These are phyloP conservation scores for Musca vetustissima DNA, from an alignment of 1,140 invertebrate genomes.

Conservation along the genomic window DNA sequence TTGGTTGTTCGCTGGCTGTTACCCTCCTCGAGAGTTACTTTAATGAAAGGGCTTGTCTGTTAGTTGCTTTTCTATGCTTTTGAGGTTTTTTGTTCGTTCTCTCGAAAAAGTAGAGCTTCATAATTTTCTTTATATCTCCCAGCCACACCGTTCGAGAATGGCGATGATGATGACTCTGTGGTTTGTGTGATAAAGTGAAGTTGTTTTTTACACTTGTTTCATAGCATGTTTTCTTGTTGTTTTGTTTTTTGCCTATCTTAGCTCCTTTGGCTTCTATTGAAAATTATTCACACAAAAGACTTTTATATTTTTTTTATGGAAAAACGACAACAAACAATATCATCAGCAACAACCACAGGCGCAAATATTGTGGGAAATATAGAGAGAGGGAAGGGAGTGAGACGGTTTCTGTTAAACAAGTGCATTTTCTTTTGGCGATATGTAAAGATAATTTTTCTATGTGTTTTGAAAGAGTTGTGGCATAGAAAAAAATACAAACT, in stretches of 20 bases:
- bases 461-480: too few relatives aligned
- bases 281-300: slow-evolving; percentile 15
- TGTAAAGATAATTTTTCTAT: slow-evolving; percentile 16
- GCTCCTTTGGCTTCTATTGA: not conserved
- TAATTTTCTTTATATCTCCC: too few relatives aligned
- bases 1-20: too few relatives aligned
- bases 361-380: not conserved
- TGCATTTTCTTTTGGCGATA: slow-evolving; percentile 18
- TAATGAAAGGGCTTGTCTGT: too few relatives aligned
- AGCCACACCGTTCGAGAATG: too few relatives aligned
- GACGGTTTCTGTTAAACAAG: slow-evolving; percentile 12
- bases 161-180: not conserved
- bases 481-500: too few relatives aligned
- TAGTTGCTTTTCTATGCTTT: too few relatives aligned
- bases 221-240: not conserved
- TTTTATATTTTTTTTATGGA: not conserved
- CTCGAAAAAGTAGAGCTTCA: too few relatives aligned
- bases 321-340: not conserved
- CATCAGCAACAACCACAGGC: not conserved
- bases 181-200: slow-evolving; percentile 3
- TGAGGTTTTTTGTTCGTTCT: too few relatives aligned
- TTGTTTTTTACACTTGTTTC: slow-evolving; percentile 11
- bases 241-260: not conserved
- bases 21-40: too few relatives aligned
- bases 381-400: too few relatives aligned